Evolutionary conservation across 2,888 invertebrate genomes (phyloP).

Genomic region (Argyra leucocephala): DNA sequence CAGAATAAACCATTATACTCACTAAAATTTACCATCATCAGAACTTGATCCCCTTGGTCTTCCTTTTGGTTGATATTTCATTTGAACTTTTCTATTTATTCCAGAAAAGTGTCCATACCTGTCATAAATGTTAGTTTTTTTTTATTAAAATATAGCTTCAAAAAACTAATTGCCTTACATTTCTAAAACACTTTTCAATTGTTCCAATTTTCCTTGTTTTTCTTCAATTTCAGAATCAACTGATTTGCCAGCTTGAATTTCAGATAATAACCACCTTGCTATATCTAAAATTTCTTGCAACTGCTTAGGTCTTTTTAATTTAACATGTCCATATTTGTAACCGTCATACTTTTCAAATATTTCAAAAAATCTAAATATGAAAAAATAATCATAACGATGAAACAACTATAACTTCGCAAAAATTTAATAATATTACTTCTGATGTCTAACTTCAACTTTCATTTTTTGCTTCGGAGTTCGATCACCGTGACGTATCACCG

Average conservation of each 20-base stretch:
- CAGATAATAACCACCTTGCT: slow-evolving; percentile 77
- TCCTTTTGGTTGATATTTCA: slow-evolving; percentile 97
- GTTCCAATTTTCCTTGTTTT: slow-evolving; percentile 92
- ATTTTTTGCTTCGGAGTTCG: slow-evolving; percentile 99
- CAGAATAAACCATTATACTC: not conserved
- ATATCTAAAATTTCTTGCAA: slow-evolving; percentile 96
- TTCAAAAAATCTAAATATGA: slow-evolving; percentile 75
- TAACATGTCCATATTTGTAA: slow-evolving; percentile 89
- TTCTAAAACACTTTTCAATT: slow-evolving; percentile 96
- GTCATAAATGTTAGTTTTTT: slow-evolving; percentile 22
- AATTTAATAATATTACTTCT: slow-evolving; percentile 52
- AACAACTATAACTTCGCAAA: no score
- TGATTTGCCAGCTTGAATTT: slow-evolving; percentile 71
- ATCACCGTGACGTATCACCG: slow-evolving; percentile 95
- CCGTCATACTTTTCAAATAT: slow-evolving; percentile 97
- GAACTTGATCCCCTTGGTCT: slow-evolving; percentile 84
- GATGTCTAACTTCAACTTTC: slow-evolving; percentile 98
- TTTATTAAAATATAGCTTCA: not conserved
- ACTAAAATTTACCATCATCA: slow-evolving; percentile 67
- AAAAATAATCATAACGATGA: not conserved
- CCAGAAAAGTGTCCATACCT: slow-evolving; percentile 99
- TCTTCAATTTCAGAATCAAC: slow-evolving; percentile 91
- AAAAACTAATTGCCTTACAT: slow-evolving; percentile 65
- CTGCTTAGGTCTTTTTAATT: slow-evolving; percentile 94
- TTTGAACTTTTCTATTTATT: slow-evolving; percentile 98